phyloP scores from a whole-genome alignment of 2,113 vertebrate species.

The Podocnemis expansa region DNA sequence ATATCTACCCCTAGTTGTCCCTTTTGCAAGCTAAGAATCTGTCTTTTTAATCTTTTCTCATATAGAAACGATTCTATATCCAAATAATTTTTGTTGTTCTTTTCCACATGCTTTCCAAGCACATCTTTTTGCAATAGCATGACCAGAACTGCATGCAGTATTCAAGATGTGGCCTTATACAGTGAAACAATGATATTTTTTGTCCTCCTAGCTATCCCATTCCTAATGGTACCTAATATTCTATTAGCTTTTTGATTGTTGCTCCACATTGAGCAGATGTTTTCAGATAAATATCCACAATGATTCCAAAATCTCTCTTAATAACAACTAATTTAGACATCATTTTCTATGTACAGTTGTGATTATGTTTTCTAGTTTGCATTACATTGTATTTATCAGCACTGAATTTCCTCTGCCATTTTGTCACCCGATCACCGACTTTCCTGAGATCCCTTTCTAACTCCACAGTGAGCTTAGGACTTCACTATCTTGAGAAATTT shows the following conservation, averaged over 20 bases:
- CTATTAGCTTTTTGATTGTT: neutral
- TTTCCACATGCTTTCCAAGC: neutral
- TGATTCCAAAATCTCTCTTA: neutral
- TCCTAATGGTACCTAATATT: neutral
- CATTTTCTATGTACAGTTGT: neutral
- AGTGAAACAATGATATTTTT: neutral
- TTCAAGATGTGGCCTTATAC: neutral
- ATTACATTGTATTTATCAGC: neutral
- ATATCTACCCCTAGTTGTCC: neutral
- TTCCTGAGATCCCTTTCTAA: neutral
- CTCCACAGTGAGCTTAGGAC: neutral
- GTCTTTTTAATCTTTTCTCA: neutral
- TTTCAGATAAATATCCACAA: neutral
- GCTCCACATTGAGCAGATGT: neutral
- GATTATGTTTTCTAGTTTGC: neutral
- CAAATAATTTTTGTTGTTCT: neutral
- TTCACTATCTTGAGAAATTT: no score
- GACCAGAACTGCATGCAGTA: neutral
- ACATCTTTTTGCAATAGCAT: neutral
- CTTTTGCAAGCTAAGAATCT: neutral
- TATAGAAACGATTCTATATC: neutral
- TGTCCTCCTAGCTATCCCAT: neutral
- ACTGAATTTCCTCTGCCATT: neutral
- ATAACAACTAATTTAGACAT: neutral
- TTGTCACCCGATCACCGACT: no score